Evolutionary conservation across 2,797 vertebrate genomes (phyloP).

Genomic region (Coluber constrictor): DNA sequence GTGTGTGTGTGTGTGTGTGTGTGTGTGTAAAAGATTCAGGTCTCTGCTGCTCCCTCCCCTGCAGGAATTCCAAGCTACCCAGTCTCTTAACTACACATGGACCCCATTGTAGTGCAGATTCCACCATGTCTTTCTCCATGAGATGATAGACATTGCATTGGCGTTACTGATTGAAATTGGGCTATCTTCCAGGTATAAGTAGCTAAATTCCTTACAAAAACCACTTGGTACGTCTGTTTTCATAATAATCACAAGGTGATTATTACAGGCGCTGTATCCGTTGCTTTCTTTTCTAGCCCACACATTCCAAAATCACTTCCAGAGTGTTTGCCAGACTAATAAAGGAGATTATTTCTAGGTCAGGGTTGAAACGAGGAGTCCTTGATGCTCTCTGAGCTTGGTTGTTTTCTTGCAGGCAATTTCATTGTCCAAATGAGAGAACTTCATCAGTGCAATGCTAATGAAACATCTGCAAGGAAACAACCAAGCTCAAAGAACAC

Average conservation of each 20-base stretch:
- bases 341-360: neutral
- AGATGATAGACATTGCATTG: neutral
- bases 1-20: too few species aligned
- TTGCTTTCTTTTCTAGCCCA: neutral
- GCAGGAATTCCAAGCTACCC: too few species aligned
- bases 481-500: too few species aligned
- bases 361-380: neutral
- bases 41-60: too few species aligned
- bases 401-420: neutral
- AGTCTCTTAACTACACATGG: too few species aligned
- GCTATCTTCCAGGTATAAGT: neutral
- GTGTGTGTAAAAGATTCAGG: too few species aligned
- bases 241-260: neutral
- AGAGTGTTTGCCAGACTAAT: neutral
- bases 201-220: neutral
- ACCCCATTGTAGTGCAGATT: neutral
- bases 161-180: neutral
- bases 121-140: neutral
- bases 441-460: too few species aligned
- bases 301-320: neutral
- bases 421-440: neutral
- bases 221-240: neutral
- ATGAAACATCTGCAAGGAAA: too few species aligned
- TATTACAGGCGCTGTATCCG: neutral
- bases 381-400: neutral